Evolutionary conservation across 2,888 invertebrate species (phyloP), one percentile per base, ranked within the genome.

Genomic region (Hyalella azteca): DNA sequence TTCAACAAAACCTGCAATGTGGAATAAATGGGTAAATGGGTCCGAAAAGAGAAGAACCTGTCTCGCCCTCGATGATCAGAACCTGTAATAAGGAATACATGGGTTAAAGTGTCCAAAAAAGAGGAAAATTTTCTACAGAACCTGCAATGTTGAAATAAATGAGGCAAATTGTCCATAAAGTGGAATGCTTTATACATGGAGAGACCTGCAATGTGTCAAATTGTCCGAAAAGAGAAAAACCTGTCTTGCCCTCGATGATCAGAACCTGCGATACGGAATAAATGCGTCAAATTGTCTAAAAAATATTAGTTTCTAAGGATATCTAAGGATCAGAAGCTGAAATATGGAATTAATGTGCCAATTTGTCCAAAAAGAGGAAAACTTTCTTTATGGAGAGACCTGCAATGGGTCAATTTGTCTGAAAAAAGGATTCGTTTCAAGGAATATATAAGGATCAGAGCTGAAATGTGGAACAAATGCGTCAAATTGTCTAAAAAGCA

Each of bases 401-500:
- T n/a, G n/a, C n/a, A n/a, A n/a, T n/a, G n/a, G n/a, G 45, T 45
- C 7, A 15, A 7, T 15, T 11, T 7, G 9, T 15, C 45, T 45
- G 45, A 45, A 15, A 45, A 45, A 15, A 15, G 15, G 15, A 4
- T 92, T 89, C 99, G 99, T n/a, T n/a, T n/a, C n/a, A n/a, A n/a
- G n/a, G n/a, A n/a, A n/a, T n/a, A n/a, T 48, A 39, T 45, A 36
- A 11, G 11, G 60, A 75, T 80, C 49, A 49, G 85, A 96, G 91
- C 90, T 92, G n/a, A n/a, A n/a, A n/a, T n/a, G n/a, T n/a, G n/a
- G n/a, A n/a, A n/a, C n/a, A n/a, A n/a, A n/a, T n/a, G n/a, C 0
- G 97, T 96, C 90, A 99, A 99, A 86, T 96, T 98, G 0, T 99
- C 90, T 87, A 99, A 99, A 88, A 99, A 99, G 0, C 99, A 99